Percentiles rank a stretch among this genome's conserved stretches.
Evolutionary conservation across 2,113 vertebrate genomes (phyloP).

Genomic region (Pituophis catenifer): DNA sequence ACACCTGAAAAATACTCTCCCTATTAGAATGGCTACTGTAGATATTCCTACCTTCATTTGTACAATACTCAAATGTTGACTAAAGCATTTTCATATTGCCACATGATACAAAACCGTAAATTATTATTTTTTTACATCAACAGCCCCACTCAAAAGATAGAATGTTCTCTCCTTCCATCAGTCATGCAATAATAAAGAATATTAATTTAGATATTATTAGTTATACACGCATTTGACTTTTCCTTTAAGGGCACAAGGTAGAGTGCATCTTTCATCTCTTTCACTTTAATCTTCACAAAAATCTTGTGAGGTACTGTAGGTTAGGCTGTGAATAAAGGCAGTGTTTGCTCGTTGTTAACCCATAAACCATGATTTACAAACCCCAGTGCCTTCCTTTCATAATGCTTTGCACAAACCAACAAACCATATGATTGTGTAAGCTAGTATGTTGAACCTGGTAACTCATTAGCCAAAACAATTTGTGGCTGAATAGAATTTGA

Average conservation of each 20-base stretch:
- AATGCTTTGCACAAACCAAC: not conserved
- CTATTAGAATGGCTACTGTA: not conserved
- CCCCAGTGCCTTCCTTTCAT: not conserved
- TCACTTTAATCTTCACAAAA: not conserved
- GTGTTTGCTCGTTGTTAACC: not conserved
- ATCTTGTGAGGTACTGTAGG: not conserved
- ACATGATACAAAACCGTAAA: not conserved
- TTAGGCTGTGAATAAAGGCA: not conserved
- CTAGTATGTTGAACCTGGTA: not conserved
- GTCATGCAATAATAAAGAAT: not conserved
- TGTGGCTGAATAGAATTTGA: not conserved
- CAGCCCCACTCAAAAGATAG: not conserved
- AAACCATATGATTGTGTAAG: not conserved
- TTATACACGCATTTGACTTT: not conserved
- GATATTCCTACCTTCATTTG: not conserved
- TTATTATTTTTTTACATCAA: not conserved
- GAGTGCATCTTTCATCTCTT: not conserved
- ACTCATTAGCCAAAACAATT: not conserved
- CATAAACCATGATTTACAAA: not conserved
- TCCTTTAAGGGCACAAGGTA: not conserved
- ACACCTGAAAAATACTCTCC: not conserved
- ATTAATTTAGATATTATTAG: not conserved
- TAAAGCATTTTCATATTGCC: not conserved
- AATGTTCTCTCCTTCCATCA: not conserved
- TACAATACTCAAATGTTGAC: too few relatives aligned